Evolutionary conservation across 2,113 vertebrate species (phyloP).

Genomic region (Loxodonta africana): DNA sequence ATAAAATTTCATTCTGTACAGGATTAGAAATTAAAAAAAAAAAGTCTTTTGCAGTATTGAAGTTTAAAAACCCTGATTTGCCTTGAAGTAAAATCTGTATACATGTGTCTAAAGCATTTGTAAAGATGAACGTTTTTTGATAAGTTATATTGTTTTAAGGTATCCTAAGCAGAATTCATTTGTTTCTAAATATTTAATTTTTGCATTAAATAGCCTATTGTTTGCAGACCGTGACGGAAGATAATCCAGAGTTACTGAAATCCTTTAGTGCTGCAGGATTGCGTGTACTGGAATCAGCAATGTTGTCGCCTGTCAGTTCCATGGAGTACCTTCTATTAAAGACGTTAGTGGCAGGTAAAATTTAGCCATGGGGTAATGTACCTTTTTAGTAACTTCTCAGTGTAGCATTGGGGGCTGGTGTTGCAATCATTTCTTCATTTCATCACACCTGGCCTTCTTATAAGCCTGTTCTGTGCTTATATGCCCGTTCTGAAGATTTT

Average conservation of each 20-base stretch:
- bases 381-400: background rate
- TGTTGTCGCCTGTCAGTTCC: slow-evolving; percentile 89
- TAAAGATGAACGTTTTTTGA: background rate
- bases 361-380: fast-evolving
- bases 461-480: background rate
- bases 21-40: slow-evolving; percentile 8
- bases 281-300: slow-evolving; percentile 89
- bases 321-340: slow-evolving; percentile 93
- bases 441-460: background rate
- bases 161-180: background rate
- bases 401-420: fast-evolving
- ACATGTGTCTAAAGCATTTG: background rate
- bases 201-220: slow-evolving; percentile 92
- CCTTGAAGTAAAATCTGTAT: background rate
- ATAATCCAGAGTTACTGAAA: slow-evolving; percentile 95
- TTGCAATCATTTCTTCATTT: background rate
- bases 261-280: slow-evolving; percentile 89
- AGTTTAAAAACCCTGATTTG: slow-evolving; percentile 1
- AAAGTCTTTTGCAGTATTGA: background rate
- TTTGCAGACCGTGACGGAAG: slow-evolving; percentile 97
- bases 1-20: background rate
- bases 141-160: background rate
- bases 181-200: slow-evolving; percentile 48
- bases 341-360: slow-evolving; percentile 93
- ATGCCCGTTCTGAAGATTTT: background rate